A percentile compares a stretch with the other conserved stretches of the same genome.
phyloP scores from a whole-genome alignment of 2,797 vertebrate genomes.

The Sparidentex hasta region DNA sequence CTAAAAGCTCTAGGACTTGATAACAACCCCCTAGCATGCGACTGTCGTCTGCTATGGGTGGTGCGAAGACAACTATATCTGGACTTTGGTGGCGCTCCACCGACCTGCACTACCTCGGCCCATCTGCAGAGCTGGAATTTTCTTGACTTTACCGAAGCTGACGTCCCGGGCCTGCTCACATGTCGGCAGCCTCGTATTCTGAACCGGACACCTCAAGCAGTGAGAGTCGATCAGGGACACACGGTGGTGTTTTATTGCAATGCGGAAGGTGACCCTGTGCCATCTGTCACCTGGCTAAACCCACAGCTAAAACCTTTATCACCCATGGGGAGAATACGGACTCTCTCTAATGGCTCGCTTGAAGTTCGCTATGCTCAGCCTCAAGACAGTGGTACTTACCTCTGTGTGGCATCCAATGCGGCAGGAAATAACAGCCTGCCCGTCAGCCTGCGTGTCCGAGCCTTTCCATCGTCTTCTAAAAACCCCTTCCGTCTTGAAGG shows the following conservation, averaged over 20 bases:
- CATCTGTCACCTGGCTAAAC: constrained; percentile 87
- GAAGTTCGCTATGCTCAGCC: constrained; percentile 89
- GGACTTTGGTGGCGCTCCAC: constrained; percentile 80
- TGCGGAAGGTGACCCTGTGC: constrained; percentile 89
- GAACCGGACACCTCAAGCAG: constrained; percentile 75
- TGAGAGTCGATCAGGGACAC: constrained; percentile 86
- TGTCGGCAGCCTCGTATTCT: constrained; percentile 86
- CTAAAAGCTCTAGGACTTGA: constrained; percentile 87
- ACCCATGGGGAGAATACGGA: constrained; percentile 81
- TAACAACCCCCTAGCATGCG: constrained; percentile 89
- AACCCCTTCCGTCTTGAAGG: constrained; percentile 69
- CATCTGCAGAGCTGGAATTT: constrained; percentile 82
- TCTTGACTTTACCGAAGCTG: constrained; percentile 80
- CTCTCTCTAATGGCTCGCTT: constrained; percentile 87
- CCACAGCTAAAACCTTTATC: constrained; percentile 81
- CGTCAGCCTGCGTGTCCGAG: constrained; percentile 83
- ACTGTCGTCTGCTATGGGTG: constrained; percentile 92
- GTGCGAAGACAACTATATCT: constrained; percentile 76
- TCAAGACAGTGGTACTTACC: constrained; percentile 87
- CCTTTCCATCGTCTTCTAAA: constrained; percentile 70
- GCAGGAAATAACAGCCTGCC: constrained; percentile 89
- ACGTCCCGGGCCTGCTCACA: constrained; percentile 84
- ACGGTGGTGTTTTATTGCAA: constrained; percentile 85
- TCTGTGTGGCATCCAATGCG: constrained; percentile 89
- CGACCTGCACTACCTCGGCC: constrained; percentile 83